Evolutionary conservation across 1,140 invertebrate genomes (phyloP).

Genomic region (Maniola jurtina): DNA sequence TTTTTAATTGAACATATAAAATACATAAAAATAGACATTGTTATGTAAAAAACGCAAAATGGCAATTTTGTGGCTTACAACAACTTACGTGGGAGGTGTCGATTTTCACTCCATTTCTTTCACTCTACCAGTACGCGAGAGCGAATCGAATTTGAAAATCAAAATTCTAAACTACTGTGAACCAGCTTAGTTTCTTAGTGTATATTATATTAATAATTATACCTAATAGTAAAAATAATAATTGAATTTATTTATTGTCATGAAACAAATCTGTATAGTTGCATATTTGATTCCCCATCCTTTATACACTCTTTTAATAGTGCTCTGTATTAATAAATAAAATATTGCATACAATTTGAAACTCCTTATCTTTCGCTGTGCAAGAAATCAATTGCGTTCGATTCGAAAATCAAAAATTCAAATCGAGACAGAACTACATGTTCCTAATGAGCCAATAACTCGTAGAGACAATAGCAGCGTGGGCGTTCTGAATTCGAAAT

Average conservation of each 20-base stretch:
- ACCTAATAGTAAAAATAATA: background rate
- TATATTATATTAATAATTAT: background rate
- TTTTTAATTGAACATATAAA: too few species aligned
- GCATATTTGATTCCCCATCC: background rate
- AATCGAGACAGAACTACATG: slow-evolving; percentile 60
- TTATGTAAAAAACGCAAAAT: too few species aligned
- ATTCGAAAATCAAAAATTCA: slow-evolving; percentile 45
- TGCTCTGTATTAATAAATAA: background rate
- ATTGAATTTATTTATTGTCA: background rate
- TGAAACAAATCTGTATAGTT: background rate
- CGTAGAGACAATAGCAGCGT: slow-evolving; percentile 68
- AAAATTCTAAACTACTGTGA: background rate
- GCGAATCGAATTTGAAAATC: background rate
- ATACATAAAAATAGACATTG: too few species aligned
- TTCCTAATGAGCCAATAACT: slow-evolving; percentile 76
- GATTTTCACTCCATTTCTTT: slow-evolving; percentile 26
- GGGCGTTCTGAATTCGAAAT: slow-evolving; percentile 69
- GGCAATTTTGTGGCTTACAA: too few species aligned
- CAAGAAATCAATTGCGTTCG: slow-evolving; percentile 32
- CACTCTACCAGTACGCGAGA: background rate
- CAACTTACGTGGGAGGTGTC: too few species aligned
- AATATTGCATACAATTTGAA: background rate
- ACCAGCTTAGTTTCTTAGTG: background rate
- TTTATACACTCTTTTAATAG: background rate
- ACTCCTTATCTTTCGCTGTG: slow-evolving; percentile 24